phyloP scores from a whole-genome alignment of 23 tunicate species.

The Trididemnum clinides region DNA sequence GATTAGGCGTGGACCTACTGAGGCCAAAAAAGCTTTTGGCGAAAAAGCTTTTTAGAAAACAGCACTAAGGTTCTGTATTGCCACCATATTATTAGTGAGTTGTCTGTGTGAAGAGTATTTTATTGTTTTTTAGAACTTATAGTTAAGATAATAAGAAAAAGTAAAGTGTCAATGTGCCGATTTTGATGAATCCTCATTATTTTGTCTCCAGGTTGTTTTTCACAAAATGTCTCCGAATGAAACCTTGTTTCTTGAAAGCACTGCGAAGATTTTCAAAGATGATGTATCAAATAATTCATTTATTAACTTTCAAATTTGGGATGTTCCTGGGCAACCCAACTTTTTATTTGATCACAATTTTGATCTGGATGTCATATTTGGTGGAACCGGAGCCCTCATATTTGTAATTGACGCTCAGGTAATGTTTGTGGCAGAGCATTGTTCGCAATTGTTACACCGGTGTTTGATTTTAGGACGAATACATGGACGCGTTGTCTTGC shows the following conservation, averaged over 20 bases:
- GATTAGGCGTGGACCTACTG: too few species aligned
- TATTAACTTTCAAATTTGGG: constrained; percentile 97
- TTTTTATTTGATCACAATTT: constrained; percentile 77
- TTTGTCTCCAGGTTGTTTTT: constrained; percentile 78
- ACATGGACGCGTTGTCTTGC: constrained; percentile 84
- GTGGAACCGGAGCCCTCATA: constrained; percentile 88
- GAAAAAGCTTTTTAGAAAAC: too few species aligned
- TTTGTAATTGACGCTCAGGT: constrained; percentile 97
- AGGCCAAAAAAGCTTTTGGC: too few species aligned
- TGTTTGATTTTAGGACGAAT: constrained; percentile 75
- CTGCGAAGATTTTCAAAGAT: constrained; percentile 84
- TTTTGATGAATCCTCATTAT: not conserved
- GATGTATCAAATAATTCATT: constrained; percentile 90
- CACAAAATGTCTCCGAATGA: constrained; percentile 96
- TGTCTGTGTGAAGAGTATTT: too few species aligned
- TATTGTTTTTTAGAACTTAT: too few species aligned
- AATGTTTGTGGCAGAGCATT: not conserved
- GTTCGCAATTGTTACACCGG: not conserved
- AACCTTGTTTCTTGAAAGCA: constrained; percentile 86
- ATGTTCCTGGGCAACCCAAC: constrained; percentile 89
- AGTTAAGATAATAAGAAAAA: too few species aligned
- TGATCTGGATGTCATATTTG: constrained; percentile 83
- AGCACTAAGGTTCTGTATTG: too few species aligned
- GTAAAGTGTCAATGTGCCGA: too few species aligned
- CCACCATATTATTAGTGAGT: too few species aligned